A percentile compares a stretch with the other conserved stretches of the same genome.
phyloP scores from a whole-genome alignment of 2,797 vertebrate genomes.

The Fundulus diaphanus region DNA sequence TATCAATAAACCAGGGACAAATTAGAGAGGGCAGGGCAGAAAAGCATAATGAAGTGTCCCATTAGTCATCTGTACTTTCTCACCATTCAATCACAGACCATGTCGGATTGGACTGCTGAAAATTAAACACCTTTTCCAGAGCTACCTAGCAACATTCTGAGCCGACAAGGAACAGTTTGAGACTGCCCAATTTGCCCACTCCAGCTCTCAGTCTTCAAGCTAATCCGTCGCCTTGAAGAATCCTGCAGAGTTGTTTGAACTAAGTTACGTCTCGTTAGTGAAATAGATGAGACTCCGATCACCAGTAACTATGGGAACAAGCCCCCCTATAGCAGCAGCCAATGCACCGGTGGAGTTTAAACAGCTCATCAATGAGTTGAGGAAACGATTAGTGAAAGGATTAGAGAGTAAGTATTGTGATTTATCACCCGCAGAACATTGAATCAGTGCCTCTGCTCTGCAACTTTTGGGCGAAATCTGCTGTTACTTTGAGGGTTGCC shows the following conservation, averaged over 20 bases:
- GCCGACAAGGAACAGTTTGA: conserved; percentile 27
- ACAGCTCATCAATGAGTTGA: conserved; percentile 23
- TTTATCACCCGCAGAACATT: background rate
- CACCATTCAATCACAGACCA: background rate
- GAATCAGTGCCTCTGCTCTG: conserved; percentile 14
- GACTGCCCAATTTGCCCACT: background rate
- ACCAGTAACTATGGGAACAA: conserved; percentile 59
- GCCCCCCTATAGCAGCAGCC: conserved; percentile 32
- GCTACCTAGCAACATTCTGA: conserved; percentile 10
- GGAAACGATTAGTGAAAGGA: conserved; percentile 14
- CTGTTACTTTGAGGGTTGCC: background rate
- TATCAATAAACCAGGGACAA: background rate
- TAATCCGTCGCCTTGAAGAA: conserved; percentile 49
- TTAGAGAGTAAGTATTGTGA: conserved; percentile 7
- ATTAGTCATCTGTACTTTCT: conserved; percentile 8
- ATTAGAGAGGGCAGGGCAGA: background rate
- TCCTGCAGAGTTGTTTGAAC: conserved; percentile 33
- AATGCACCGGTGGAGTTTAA: conserved; percentile 11
- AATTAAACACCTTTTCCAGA: conserved; percentile 58
- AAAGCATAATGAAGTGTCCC: conserved; percentile 1
- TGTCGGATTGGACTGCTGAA: conserved; percentile 26
- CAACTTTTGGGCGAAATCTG: conserved; percentile 18
- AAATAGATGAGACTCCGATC: conserved; percentile 58
- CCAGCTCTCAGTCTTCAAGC: conserved; percentile 60
- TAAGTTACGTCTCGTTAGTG: conserved; percentile 51